Base-by-base conservation (phyloP, 37 sponge, comb jelly and placozoan genomes). In the Bolinopsis microptera region DNA sequence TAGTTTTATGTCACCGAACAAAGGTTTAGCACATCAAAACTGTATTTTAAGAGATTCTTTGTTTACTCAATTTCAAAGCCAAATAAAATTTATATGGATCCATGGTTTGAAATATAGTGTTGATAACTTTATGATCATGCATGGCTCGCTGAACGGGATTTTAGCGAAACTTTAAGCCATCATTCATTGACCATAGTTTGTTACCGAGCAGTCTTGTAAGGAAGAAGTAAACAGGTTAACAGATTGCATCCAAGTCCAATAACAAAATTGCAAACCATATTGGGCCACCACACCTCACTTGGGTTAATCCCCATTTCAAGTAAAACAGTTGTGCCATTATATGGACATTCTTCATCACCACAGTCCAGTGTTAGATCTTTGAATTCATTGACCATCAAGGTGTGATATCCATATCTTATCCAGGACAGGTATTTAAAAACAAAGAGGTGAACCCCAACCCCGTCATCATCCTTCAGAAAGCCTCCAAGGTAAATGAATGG, bases 341-440 rank as follows among this genome's bases (percentile, higher is more conserved):
- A 30, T n/a, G 31, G 5, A 21, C 75, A 72, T 2, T 3, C 18
- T 21, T n/a, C 18, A 21, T 72, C 18, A 8, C 31, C 75, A 72
- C 75, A 72, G 26, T 72, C 31, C 75, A 72, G 75, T 21, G 5
- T 8, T 28, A 72, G 75, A 72, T 72, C 75, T 72, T 72, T 72
- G 18, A 72, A 72, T n/a, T 72, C 75, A 72, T 72, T 72, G 18
- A 72, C 31, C 75, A 72, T 72, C 75, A 72, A 28, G 18, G 31
- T 30, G 31, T n/a, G 27, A n/a, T 72, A 72, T 24, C n/a, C 75
- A n/a, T 72, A 30, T 3, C 31, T 5, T 3, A 72, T 21, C 13
- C 26, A 24, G 31, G 31, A 30, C 2, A 72, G 27, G 5, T 72
- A n/a, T 30, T 72, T 72, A 30, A 72, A 24, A 21, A 13, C 9